Evolutionary conservation across 2,888 invertebrate genomes (phyloP).

Genomic region (Actias luna): DNA sequence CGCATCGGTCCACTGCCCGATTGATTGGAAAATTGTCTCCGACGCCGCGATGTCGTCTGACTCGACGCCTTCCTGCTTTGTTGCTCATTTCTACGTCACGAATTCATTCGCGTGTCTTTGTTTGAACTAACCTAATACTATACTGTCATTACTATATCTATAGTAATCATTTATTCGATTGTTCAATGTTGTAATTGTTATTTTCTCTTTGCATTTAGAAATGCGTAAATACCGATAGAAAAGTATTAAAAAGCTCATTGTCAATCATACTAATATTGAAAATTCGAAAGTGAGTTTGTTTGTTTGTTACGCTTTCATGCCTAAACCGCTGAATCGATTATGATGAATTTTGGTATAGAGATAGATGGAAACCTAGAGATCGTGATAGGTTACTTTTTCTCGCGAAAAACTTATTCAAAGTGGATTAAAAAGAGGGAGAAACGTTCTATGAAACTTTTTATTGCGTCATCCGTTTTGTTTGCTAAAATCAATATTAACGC

Average conservation of each 20-base stretch:
- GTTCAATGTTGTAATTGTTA: neutral
- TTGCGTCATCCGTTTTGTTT: too few relatives aligned
- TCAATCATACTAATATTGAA: too few relatives aligned
- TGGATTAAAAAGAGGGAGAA: too few relatives aligned
- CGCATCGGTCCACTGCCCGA: slow-evolving; percentile 44
- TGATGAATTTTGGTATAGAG: too few relatives aligned
- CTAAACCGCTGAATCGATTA: too few relatives aligned
- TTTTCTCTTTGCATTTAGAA: neutral
- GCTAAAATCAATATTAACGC: too few relatives aligned
- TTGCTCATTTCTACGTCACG: slow-evolving; percentile 48
- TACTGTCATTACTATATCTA: neutral
- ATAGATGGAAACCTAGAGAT: too few relatives aligned
- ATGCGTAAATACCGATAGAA: neutral
- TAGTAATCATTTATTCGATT: neutral
- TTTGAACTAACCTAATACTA: neutral
- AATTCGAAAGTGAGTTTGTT: too few relatives aligned
- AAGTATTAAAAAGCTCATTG: neutral
- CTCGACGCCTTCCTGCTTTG: slow-evolving; percentile 50
- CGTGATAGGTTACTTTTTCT: too few relatives aligned
- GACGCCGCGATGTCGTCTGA: slow-evolving; percentile 49
- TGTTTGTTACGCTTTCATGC: too few relatives aligned
- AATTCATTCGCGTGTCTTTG: slow-evolving; percentile 26
- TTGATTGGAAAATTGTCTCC: slow-evolving; percentile 70
- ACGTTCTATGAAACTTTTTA: too few relatives aligned
- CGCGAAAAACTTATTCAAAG: too few relatives aligned